Base-by-base conservation (phyloP, 2,888 invertebrate species). In the Mallateleia sp. region DNA sequence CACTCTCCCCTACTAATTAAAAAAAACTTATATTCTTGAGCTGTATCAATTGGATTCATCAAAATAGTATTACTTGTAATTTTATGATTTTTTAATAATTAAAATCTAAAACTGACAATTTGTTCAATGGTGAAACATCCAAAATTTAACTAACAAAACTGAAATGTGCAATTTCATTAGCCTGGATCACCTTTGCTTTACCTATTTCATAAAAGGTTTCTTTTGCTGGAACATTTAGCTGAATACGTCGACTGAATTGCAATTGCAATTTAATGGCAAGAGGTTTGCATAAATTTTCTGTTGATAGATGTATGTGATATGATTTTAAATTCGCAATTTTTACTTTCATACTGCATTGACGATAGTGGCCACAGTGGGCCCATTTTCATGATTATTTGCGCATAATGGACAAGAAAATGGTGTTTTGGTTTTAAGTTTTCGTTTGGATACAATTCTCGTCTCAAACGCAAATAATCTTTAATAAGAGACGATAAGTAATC, bases 401-500 rank as follows among this genome's bases (percentile, higher is more conserved):
- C 50, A 56, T 89, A 88, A 84, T 90, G 90, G 8, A 88, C 11
- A 0, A 87, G 42, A 20, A 83, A 71, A 45, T 90, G 89, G 80
- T 89, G 88, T 72, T 90, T 89, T 0, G 81, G 80, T 66, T 88
- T 89, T n/a, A 90, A 71, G 7, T 66, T 58, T 56, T 50, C 74
- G 32, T 71, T 42, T 32, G 79, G 80, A 75, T 88, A 72, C 47
- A 82, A 64, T 56, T 28, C 24, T n/a, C 56, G 58, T 74, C 74
- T 24, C 15, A 64, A 54, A 7, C 15, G 58, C 74, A 89, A 83
- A 69, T 89, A 90, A 25, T 88, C 84, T 58, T 56, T 11, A 38
- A 91, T 71, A 9, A 87, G 18, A 47, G 56, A 60, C 32, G 79
- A 69, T 45, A 90, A 62, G 52, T 78, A 74, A 74, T 45, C 9